Conservation (phyloP, 2,113 vertebrate species). For the Otolemur garnettii region DNA sequence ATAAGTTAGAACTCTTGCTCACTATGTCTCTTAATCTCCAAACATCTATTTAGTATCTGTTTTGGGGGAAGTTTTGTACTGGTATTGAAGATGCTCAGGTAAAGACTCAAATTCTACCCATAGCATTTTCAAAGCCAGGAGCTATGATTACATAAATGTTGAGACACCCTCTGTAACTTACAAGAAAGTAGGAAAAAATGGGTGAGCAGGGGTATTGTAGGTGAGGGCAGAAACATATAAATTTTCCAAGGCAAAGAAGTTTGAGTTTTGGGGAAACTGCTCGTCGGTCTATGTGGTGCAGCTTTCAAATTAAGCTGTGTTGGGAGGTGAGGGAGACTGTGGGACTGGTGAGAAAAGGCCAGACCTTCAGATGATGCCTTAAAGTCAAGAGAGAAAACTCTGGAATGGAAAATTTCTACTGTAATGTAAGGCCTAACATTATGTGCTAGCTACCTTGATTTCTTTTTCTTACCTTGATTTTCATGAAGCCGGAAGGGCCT, state of each 20-base stretch:
- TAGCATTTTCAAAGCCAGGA: neutral
- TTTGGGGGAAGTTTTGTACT: neutral
- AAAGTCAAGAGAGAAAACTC: neutral
- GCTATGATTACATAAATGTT: neutral
- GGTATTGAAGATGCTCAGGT: neutral
- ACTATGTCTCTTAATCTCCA: neutral
- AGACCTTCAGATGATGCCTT: neutral
- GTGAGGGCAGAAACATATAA: neutral
- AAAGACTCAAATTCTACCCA: neutral
- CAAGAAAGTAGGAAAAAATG: neutral
- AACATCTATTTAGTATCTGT: neutral
- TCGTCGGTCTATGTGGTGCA: neutral
- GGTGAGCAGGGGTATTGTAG: neutral
- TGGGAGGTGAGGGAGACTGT: neutral
- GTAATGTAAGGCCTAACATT: neutral
- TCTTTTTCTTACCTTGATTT: neutral
- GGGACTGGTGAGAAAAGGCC: neutral
- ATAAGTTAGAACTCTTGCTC: neutral
- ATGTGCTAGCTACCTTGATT: neutral
- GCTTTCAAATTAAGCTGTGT: neutral
- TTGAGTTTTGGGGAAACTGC: neutral
- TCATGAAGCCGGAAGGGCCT: neutral
- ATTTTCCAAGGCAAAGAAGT: neutral
- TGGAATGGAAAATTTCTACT: neutral
- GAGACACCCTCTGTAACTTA: neutral